phyloP scores from a whole-genome alignment of 2,888 invertebrate species.

The Tenthredo mesomela region DNA sequence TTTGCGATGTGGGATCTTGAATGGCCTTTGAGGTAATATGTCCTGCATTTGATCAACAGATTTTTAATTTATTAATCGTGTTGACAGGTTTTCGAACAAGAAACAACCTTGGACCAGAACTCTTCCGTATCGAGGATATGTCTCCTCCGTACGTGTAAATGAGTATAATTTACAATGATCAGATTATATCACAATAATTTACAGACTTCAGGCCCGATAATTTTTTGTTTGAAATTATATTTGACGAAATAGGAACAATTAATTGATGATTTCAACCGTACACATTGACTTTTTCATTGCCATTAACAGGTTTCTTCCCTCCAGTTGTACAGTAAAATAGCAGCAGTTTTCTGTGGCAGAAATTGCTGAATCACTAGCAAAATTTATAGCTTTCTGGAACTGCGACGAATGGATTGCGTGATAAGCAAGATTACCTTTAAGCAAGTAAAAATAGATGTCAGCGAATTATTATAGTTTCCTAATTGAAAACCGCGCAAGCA shows the following conservation, averaged over 20 bases:
- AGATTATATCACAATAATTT: not conserved
- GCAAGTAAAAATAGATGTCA: constrained; percentile 3
- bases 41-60: not conserved
- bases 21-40: not conserved
- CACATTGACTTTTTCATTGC: not conserved
- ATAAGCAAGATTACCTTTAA: constrained; percentile 13
- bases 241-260: not conserved
- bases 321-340: not conserved
- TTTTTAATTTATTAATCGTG: constrained; percentile 4
- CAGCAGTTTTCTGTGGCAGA: not conserved
- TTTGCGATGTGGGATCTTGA: constrained; percentile 17
- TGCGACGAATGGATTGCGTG: constrained; percentile 28
- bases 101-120: not conserved
- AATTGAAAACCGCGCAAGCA: constrained; percentile 23
- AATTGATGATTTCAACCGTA: not conserved
- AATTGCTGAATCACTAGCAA: constrained; percentile 15
- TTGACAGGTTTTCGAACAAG: constrained; percentile 7
- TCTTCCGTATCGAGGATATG: constrained; percentile 23
- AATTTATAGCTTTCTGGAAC: constrained; percentile 26
- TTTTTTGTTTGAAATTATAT: not conserved
- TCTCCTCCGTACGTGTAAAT: not conserved
- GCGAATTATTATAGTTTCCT: constrained; percentile 4
- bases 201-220: not conserved
- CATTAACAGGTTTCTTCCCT: constrained; percentile 11
- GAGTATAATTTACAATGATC: not conserved